Percentiles rank a stretch among this genome's conserved stretches.
Conservation (phyloP, 2,888 invertebrate genomes). For the Congeria kusceri region DNA sequence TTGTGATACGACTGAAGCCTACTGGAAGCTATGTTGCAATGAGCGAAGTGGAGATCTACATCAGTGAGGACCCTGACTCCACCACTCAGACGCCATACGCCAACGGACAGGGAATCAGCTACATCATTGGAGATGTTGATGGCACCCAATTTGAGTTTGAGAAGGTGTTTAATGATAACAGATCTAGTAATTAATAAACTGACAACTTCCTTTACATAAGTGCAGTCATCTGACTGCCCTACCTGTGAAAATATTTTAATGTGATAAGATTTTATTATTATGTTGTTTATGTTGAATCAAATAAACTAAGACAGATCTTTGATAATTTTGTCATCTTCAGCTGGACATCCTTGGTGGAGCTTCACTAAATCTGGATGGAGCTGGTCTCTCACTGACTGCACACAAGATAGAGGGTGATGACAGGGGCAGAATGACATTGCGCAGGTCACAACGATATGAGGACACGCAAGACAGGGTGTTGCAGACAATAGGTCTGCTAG, state of each 20-base stretch:
- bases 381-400: slow-evolving; percentile 49
- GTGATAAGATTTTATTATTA: too few relatives aligned
- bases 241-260: too few relatives aligned
- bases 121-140: slow-evolving; percentile 57
- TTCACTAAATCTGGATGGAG: slow-evolving; percentile 67
- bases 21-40: slow-evolving; percentile 50
- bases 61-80: slow-evolving; percentile 70
- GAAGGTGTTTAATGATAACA: slow-evolving; percentile 63
- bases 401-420: slow-evolving; percentile 67
- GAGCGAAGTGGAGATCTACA: slow-evolving; percentile 69
- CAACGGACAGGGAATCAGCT: slow-evolving; percentile 66
- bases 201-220: not conserved
- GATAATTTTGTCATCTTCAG: slow-evolving; percentile 59
- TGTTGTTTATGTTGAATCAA: too few relatives aligned
- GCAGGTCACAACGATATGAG: slow-evolving; percentile 61
- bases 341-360: slow-evolving; percentile 72
- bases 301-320: too few relatives aligned
- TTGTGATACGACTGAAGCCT: slow-evolving; percentile 60
- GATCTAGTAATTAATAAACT: not conserved
- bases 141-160: slow-evolving; percentile 57
- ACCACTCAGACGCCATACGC: slow-evolving; percentile 66
- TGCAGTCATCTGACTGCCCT: too few relatives aligned
- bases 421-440: slow-evolving; percentile 64
- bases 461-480: slow-evolving; percentile 57
- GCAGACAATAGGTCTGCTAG: slow-evolving; percentile 67